These are phyloP conservation scores for Festucalex cinctus DNA, from an alignment of 2,113 vertebrate genomes.

Conservation along the genomic window DNA sequence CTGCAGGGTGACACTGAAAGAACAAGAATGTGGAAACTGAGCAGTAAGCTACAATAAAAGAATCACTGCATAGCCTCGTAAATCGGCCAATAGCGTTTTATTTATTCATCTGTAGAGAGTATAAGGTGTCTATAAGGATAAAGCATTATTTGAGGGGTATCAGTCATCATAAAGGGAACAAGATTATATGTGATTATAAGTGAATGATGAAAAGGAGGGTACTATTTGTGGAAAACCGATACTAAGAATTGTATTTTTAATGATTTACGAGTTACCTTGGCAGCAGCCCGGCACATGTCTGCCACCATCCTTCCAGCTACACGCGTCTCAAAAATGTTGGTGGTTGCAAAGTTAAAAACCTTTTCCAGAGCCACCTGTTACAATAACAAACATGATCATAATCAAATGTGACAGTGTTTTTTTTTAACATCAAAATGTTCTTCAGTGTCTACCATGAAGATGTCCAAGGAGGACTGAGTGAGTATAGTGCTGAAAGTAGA, in stretches of 20 bases:
- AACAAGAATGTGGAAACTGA: neutral
- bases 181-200: neutral
- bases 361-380: constrained; percentile 91
- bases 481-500: constrained; percentile 98
- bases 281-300: constrained; percentile 94
- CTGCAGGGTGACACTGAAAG: constrained; percentile 89
- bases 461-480: constrained; percentile 94
- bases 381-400: constrained; percentile 10
- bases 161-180: neutral
- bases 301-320: constrained; percentile 97
- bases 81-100: neutral
- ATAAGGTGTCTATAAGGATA: neutral
- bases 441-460: constrained; percentile 85
- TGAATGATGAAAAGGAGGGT: neutral
- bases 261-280: constrained; percentile 76
- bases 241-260: neutral
- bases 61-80: neutral
- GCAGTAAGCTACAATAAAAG: neutral
- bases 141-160: neutral
- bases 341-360: constrained; percentile 94
- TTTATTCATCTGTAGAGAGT: neutral
- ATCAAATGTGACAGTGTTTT: neutral
- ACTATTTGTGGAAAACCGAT: neutral
- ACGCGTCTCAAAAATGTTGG: constrained; percentile 97
- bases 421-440: neutral